A percentile compares a stretch with the other conserved stretches of the same genome.
These are phyloP conservation scores for Fulica atra DNA, from an alignment of 2,113 vertebrate genomes.

Conservation along the genomic window DNA sequence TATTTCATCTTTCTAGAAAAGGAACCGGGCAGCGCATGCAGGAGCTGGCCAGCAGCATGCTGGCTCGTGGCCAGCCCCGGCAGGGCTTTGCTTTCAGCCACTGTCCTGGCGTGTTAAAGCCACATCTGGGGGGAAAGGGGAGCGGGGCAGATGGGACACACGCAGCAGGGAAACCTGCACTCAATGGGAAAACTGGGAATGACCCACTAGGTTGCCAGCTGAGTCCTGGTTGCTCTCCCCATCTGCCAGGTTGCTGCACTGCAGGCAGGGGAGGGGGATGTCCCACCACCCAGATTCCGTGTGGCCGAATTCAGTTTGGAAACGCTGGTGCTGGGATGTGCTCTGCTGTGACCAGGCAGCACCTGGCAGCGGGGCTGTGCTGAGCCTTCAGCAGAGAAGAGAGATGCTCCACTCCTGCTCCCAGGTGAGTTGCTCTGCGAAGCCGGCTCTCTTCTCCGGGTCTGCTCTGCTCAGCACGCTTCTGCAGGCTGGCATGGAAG, in stretches of 20 bases:
- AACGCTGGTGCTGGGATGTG: fast-evolving
- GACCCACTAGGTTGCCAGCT: neutral
- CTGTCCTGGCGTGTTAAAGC: neutral
- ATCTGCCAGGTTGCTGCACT: neutral
- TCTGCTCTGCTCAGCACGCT: neutral
- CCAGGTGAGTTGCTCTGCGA: neutral
- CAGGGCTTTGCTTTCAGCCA: neutral
- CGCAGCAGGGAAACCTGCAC: neutral
- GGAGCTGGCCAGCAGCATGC: no score
- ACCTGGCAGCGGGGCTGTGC: neutral
- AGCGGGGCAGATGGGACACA: neutral
- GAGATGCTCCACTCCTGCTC: neutral
- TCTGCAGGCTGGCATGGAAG: neutral
- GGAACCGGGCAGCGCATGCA: no score
- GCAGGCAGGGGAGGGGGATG: neutral
- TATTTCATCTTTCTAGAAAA: conserved; percentile 16
- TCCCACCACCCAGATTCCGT: neutral
- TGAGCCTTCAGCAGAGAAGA: neutral
- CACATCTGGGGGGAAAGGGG: neutral
- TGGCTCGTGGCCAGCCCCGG: neutral
- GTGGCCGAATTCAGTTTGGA: neutral
- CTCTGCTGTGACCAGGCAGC: neutral
- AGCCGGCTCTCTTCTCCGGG: neutral
- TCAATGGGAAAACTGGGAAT: neutral
- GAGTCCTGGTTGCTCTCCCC: neutral